Evolutionary conservation across 1,140 invertebrate genomes (phyloP).

Genomic region (Brachionus rubens): DNA sequence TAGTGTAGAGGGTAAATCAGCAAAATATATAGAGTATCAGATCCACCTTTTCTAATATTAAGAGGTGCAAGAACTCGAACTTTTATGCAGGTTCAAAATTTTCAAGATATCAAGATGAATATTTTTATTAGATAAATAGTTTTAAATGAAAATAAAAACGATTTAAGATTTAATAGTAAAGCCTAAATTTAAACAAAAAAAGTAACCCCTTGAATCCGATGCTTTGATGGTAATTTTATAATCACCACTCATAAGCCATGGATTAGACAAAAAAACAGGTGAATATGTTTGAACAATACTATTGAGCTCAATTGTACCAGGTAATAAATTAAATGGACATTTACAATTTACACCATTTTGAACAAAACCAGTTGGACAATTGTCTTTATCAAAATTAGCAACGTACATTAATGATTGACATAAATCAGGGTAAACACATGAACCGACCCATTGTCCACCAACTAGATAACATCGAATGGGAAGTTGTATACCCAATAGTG

Average conservation of each 20-base stretch:
- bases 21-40: no score
- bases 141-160: no score
- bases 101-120: no score
- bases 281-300: slow-evolving; percentile 32
- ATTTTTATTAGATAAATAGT: no score
- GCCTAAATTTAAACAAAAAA: slow-evolving; percentile 33
- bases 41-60: no score
- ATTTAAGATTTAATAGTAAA: slow-evolving; percentile 39
- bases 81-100: no score
- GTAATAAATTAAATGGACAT: slow-evolving; percentile 33
- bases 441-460: slow-evolving; percentile 23
- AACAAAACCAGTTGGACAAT: slow-evolving; percentile 19
- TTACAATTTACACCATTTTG: slow-evolving; percentile 26
- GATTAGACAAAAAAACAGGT: slow-evolving; percentile 23
- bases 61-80: no score
- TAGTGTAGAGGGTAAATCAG: no score
- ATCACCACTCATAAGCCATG: slow-evolving; percentile 42
- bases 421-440: slow-evolving; percentile 40
- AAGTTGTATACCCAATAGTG: not conserved
- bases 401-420: slow-evolving; percentile 38
- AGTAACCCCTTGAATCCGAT: not conserved
- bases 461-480: slow-evolving; percentile 39
- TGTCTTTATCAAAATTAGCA: slow-evolving; percentile 18
- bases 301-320: not conserved
- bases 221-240: slow-evolving; percentile 22